Base-by-base conservation (phyloP, 2,888 invertebrate genomes). In the Pachymerium ferrugineum region DNA sequence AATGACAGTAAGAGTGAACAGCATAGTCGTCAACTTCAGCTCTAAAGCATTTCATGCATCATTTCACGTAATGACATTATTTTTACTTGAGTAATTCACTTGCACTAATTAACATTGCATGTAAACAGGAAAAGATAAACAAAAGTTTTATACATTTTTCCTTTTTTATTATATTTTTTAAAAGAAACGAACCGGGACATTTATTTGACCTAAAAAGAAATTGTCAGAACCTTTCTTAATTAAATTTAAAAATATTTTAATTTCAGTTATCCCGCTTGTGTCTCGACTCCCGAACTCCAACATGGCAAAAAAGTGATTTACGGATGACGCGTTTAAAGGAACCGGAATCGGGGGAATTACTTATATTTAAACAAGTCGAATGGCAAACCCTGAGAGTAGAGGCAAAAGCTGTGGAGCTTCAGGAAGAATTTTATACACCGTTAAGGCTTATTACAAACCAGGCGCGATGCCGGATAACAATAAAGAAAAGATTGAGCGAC, bases 361-460 rank as follows among this genome's bases (percentile, higher is more conserved):
- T 99, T 77, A 92, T 98, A 81, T 99, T 98, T 84, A 99, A 99
- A 86, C 82, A 95, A 85, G 85, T 98, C 73, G 92, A 93, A 81
- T 99, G 99, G 98, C 97, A 98, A 84, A 94, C 94, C 72, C 89
- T 98, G 22, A 87, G 97, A 76, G 92, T 98, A 80, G 97, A 98
- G 84, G 97, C 97, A 12, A 91, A 94, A 75, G 90, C 90, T 70
- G 87, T 87, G 80, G 90, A 90, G 81, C 77, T 78, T 54, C 76
- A 88, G 76, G 84, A 94, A 16, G 70, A 70, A 12, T 74, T 74
- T 38, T 62, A 33, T 73, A 94, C 96, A 0, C 98, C 99, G 0
- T 85, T 99, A 68, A 86, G 97, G 76, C 86, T 99, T 76, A 87
- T 99, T 29, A 92, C 97, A 22, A 97, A 97, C 84, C 94, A 93